Percentiles rank a stretch among this genome's conserved stretches.
Conservation (phyloP, 2,888 invertebrate genomes). For the Drosophila koepferae region DNA sequence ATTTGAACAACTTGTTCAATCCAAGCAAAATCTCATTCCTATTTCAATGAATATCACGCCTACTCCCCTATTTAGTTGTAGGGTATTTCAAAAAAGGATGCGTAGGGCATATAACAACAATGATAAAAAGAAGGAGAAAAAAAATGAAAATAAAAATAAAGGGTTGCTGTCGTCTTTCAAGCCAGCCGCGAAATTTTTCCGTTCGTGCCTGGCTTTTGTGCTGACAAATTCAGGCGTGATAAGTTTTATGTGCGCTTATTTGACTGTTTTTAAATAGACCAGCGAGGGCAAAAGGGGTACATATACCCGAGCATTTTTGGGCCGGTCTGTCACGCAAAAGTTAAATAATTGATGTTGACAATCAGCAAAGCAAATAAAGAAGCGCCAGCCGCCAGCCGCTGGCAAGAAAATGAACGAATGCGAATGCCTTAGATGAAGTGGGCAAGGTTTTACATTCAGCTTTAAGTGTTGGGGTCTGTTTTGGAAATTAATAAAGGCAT, state of each 20-base stretch:
- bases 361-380: conserved; percentile 83
- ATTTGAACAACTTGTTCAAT: not conserved
- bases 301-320: conserved; percentile 23
- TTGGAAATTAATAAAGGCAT: conserved; percentile 69
- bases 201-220: conserved; percentile 68
- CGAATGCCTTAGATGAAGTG: conserved; percentile 45
- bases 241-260: conserved; percentile 81
- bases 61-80: not conserved
- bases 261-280: conserved; percentile 81
- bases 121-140: not conserved
- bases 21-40: not conserved
- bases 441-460: conserved; percentile 32
- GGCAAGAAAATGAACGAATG: conserved; percentile 53
- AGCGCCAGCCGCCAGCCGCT: conserved; percentile 46
- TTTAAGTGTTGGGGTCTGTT: conserved; percentile 49
- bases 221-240: conserved; percentile 84
- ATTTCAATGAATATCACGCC: not conserved
- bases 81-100: conserved; percentile 43
- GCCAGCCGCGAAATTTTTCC: conserved; percentile 40
- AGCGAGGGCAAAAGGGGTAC: conserved; percentile 29
- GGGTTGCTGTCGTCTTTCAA: conserved; percentile 58
- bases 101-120: conserved; percentile 20
- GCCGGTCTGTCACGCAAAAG: conserved; percentile 68
- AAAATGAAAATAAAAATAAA: conserved; percentile 38
- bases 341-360: conserved; percentile 84